Evolutionary conservation across 2,888 invertebrate species (phyloP).

Genomic region (Orchesella flavescens): DNA sequence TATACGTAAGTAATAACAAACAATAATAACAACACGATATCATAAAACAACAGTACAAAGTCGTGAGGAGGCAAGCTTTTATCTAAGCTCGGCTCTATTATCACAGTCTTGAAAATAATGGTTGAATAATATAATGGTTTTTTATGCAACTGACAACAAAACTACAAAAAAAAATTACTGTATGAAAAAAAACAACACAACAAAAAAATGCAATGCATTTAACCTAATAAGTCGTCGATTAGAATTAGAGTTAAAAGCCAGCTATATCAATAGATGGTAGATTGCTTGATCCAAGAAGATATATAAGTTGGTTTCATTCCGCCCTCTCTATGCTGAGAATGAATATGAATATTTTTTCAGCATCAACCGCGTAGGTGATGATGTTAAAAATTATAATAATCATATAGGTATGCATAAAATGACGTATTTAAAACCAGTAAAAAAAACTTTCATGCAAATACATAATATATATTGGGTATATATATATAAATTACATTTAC

Average conservation of each 20-base stretch:
- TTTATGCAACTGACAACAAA: not conserved
- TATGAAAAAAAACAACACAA: constrained; percentile 55
- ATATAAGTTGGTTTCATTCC: constrained; percentile 37
- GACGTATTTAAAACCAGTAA: constrained; percentile 1
- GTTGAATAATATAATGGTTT: constrained; percentile 57
- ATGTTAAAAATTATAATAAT: no score
- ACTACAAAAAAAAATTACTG: constrained; percentile 44
- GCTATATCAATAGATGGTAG: constrained; percentile 41
- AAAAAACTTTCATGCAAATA: constrained; percentile 24
- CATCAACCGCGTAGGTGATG: no score
- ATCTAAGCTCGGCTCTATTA: constrained; percentile 69
- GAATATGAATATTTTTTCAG: constrained; percentile 13
- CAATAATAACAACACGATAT: constrained; percentile 49
- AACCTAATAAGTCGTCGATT: not conserved
- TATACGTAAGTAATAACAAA: constrained; percentile 25
- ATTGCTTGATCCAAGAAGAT: no score
- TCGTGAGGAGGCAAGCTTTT: constrained; percentile 68
- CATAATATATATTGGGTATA: not conserved
- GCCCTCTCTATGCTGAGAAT: constrained; percentile 42
- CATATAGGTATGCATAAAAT: no score
- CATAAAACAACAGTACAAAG: constrained; percentile 66
- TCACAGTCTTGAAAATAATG: constrained; percentile 70
- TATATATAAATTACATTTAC: constrained; percentile 1
- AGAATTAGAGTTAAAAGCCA: constrained; percentile 30
- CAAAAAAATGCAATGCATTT: constrained; percentile 9